Evolutionary conservation across 2,797 vertebrate species (phyloP), one percentile per base, ranked within the genome.

Genomic region (Antrozous pallidus): DNA sequence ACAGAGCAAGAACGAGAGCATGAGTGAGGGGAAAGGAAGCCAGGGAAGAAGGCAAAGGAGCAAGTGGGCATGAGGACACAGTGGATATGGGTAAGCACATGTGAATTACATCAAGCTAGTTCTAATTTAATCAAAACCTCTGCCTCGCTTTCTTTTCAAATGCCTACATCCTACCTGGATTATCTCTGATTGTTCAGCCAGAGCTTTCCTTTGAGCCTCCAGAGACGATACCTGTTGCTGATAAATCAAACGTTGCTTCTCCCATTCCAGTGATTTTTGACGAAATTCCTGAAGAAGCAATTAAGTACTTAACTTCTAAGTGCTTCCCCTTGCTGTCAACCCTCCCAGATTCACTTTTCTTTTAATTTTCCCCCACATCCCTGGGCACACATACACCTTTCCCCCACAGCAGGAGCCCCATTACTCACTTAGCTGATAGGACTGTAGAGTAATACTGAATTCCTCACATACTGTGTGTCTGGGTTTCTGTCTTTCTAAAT

Each of bases 121-220:
- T 83, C 61, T 65, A 49, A 75, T 49, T 70, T 56, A 71, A 78
- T 61, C 56, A 80, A 93, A 93, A 80, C 31, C 63, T 42, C 54
- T 28, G 11, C n/a, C 42, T 89, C 38, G 58, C 12, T 28, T 83
- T 83, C 58, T 94, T 94, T 38, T 51, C 70, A 86, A 94, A 77
- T 28, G 2, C 2, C 47, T 93, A 95, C 88, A 88, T 26, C 89
- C 84, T 98, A 99, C 99, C 98, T 99, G 99, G 85, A 98, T 94
- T 22, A 98, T 97, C 82, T 98, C 97, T 24, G 98, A 98, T 93
- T 99, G 98, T 86, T 99, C 98, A 20, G 98, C 98, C 96, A 99
- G 97, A 42, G 97, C 98, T 96, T 98, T 99, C 96, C 99, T 99
- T 96, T 99, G 99, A 3, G 98, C 98, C 97, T 99, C 99, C 97